Conservation (phyloP, 2,888 invertebrate species). For the Heliconius sara region DNA sequence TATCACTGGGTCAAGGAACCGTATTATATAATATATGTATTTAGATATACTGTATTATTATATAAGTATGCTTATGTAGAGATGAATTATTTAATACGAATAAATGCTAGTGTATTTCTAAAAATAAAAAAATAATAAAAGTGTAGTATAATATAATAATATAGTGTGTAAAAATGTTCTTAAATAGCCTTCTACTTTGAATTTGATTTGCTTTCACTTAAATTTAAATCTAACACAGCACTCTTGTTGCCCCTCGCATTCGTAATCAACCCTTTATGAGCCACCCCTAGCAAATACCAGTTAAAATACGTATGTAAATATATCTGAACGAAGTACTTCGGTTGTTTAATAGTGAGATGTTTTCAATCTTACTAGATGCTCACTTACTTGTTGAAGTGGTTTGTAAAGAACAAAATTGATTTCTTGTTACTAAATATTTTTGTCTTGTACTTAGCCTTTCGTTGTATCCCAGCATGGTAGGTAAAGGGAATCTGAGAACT, state of each 20-base stretch:
- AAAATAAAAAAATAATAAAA: too few relatives aligned
- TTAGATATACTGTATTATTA: neutral
- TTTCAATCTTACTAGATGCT: neutral
- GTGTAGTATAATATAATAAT: neutral
- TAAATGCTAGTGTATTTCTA: too few relatives aligned
- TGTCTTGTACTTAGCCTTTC: neutral
- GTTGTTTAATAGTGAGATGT: neutral
- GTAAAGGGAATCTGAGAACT: too few relatives aligned
- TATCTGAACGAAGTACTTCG: neutral
- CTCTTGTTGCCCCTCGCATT: slow-evolving; percentile 16
- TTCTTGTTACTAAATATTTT: too few relatives aligned
- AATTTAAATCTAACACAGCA: slow-evolving; percentile 20
- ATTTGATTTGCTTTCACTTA: slow-evolving; percentile 15
- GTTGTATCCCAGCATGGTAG: neutral
- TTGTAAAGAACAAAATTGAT: neutral
- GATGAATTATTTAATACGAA: neutral
- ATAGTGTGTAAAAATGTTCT: neutral
- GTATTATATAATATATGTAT: neutral
- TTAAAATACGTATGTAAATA: slow-evolving; percentile 8
- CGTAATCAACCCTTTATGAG: slow-evolving; percentile 17
- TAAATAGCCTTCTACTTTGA: neutral
- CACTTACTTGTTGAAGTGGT: neutral
- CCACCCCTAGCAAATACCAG: slow-evolving; percentile 21
- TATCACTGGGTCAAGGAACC: slow-evolving; percentile 40
- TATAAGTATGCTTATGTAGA: neutral